Evolutionary conservation across 2,113 vertebrate species (phyloP).

Genomic region (Passerina amoena): DNA sequence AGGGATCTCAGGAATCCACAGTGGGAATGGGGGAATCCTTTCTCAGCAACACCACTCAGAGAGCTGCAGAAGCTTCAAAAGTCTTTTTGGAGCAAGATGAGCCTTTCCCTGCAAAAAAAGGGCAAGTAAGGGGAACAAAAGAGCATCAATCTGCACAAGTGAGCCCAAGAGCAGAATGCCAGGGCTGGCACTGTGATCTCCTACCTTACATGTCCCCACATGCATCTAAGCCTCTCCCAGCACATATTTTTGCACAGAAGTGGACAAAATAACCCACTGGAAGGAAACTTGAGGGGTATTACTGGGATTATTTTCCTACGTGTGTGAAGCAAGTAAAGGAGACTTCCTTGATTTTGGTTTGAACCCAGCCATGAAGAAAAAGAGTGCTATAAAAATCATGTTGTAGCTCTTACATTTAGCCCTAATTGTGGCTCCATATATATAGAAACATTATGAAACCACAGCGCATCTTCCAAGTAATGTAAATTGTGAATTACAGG

Average conservation of each 20-base stretch:
- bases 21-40: accelerated
- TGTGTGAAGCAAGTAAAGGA: not conserved
- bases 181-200: not conserved
- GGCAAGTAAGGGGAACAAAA: not conserved
- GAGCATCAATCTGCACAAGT: not conserved
- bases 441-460: constrained; percentile 3
- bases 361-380: not conserved
- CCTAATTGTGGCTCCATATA: not conserved
- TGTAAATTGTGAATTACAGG: constrained; percentile 20
- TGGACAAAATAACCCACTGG: not conserved
- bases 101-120: not conserved
- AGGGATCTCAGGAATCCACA: not conserved
- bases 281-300: not conserved
- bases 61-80: not conserved
- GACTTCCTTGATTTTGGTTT: not conserved
- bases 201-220: not conserved
- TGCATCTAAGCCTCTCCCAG: not conserved
- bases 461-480: constrained; percentile 4
- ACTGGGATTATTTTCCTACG: not conserved
- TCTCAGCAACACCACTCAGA: not conserved
- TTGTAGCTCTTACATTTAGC: constrained; percentile 4
- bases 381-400: not conserved
- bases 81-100: not conserved
- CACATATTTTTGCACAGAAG: not conserved
- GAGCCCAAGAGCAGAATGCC: not conserved